Evolutionary conservation across 2,888 invertebrate genomes (phyloP).

Genomic region (Clusia tigrina): DNA sequence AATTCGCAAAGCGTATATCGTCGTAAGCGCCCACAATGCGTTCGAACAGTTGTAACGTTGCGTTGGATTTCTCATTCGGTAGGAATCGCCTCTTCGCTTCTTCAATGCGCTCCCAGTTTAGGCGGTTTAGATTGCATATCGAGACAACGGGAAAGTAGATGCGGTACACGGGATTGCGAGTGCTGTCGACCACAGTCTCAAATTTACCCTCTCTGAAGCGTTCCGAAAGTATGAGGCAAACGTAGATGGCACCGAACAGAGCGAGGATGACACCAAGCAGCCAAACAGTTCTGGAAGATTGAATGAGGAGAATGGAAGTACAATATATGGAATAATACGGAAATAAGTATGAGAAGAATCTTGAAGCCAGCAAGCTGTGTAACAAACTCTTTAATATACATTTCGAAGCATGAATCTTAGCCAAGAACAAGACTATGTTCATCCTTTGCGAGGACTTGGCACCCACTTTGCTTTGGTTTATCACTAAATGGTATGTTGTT

Average conservation of each 20-base stretch:
- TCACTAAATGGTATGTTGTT: too few species aligned
- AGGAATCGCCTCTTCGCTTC: conserved; percentile 52
- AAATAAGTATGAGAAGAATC: too few species aligned
- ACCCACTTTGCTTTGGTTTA: too few species aligned
- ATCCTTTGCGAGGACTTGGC: too few species aligned
- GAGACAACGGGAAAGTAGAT: conserved; percentile 60
- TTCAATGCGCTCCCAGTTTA: conserved; percentile 58
- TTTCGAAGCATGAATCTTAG: too few species aligned
- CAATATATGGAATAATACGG: too few species aligned
- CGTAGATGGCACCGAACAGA: conserved; percentile 53
- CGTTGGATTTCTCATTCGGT: conserved; percentile 39
- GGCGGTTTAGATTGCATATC: conserved; percentile 59
- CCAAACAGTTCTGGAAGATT: too few species aligned
- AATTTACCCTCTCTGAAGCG: conserved; percentile 56
- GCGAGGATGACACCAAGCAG: conserved; percentile 51
- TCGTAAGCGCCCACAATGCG: conserved; percentile 52
- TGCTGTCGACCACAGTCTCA: conserved; percentile 61
- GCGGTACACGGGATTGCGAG: conserved; percentile 55
- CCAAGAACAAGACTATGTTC: too few species aligned
- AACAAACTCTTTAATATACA: too few species aligned
- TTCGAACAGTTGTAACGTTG: conserved; percentile 47
- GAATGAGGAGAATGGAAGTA: too few species aligned
- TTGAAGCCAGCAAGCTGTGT: too few species aligned
- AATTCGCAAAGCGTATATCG: conserved; percentile 52
- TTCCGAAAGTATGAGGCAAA: conserved; percentile 55